Conservation (phyloP, 2,888 invertebrate genomes). For the Calameuta filiformis region DNA sequence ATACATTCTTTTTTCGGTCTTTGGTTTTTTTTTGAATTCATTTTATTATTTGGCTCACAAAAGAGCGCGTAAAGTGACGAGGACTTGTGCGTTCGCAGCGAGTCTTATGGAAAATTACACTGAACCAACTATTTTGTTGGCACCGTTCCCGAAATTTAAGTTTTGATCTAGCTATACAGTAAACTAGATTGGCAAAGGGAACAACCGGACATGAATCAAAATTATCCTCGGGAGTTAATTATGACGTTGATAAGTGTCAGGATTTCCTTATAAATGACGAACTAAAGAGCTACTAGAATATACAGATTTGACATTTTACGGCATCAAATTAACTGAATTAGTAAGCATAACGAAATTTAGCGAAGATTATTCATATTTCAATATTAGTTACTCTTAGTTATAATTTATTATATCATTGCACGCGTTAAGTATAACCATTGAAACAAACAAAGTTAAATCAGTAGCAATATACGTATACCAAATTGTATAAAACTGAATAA, state of each 20-base stretch:
- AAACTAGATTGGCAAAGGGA: background rate
- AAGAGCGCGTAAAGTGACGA: too few relatives aligned
- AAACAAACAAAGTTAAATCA: background rate
- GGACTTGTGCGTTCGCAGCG: background rate
- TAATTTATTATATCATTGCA: background rate
- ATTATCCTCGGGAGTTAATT: background rate
- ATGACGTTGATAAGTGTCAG: background rate
- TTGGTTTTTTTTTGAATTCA: background rate
- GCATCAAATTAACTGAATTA: background rate
- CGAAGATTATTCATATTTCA: background rate
- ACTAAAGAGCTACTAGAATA: background rate
- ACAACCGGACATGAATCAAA: background rate
- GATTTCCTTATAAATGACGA: background rate
- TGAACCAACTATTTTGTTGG: background rate
- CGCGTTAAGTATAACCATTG: background rate
- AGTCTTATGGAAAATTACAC: background rate
- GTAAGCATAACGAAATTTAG: background rate
- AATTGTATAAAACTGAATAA: background rate
- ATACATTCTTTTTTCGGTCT: background rate
- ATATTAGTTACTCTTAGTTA: background rate
- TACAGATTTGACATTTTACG: background rate
- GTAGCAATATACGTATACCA: background rate
- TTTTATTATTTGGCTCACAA: background rate
- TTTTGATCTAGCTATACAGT: background rate
- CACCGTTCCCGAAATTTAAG: background rate